Evolutionary conservation across 2,113 vertebrate genomes (phyloP).

Genomic region (Apus apus): DNA sequence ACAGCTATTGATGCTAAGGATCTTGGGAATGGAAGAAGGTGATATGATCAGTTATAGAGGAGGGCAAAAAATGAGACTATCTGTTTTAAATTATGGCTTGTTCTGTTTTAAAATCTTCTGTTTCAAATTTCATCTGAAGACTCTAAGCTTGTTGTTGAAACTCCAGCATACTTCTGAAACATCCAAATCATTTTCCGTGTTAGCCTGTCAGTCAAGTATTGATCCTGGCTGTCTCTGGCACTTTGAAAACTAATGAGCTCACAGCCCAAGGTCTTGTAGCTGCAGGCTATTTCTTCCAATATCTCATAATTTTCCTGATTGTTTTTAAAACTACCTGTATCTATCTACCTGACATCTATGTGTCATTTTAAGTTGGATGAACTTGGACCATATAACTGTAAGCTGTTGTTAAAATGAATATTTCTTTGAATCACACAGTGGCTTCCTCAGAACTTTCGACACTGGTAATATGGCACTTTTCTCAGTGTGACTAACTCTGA

Average conservation of each 20-base stretch:
- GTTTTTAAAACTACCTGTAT: background rate
- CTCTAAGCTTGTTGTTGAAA: background rate
- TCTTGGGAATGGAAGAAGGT: background rate
- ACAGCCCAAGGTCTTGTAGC: background rate
- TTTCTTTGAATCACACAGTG: background rate
- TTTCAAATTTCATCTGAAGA: background rate
- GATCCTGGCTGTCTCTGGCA: background rate
- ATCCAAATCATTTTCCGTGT: background rate
- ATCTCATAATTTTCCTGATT: background rate
- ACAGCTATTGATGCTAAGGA: background rate
- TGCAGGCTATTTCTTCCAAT: background rate
- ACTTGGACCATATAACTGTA: background rate
- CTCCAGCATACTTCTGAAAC: background rate
- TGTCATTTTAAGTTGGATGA: background rate
- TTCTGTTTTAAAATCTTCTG: background rate
- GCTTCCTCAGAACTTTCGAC: background rate
- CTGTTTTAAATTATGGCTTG: background rate
- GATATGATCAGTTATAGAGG: background rate
- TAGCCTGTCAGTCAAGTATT: background rate
- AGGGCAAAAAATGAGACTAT: background rate
- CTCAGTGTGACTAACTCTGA: background rate
- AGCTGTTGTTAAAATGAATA: background rate
- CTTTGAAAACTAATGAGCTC: conserved; percentile 14
- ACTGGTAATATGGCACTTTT: background rate
- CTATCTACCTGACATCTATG: background rate